Evolutionary conservation across 2,888 invertebrate species (phyloP).

Genomic region (Amorpha juglandis): DNA sequence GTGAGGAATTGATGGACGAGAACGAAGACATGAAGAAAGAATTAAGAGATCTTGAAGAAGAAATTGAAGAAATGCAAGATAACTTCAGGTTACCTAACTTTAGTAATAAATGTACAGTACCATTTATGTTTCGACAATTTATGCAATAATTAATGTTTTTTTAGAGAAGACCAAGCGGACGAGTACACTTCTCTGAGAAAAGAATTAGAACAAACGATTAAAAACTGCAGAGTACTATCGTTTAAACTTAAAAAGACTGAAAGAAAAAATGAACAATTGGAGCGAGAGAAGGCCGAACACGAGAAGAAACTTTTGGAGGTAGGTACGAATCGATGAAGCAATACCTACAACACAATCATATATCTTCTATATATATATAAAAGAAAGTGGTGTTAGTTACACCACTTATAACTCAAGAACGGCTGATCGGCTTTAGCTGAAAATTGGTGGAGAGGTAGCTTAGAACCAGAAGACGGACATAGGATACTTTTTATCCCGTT

Average conservation of each 20-base stretch:
- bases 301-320: conserved; percentile 87
- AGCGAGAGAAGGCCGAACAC: conserved; percentile 91
- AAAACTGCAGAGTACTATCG: conserved; percentile 98
- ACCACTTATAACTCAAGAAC: too few species aligned
- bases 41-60: conserved; percentile 95
- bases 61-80: conserved; percentile 99
- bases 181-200: conserved; percentile 97
- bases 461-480: too few species aligned
- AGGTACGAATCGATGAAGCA: conserved; percentile 27
- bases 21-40: conserved; percentile 98
- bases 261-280: conserved; percentile 92
- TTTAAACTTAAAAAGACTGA: conserved; percentile 99
- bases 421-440: too few species aligned
- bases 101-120: conserved; percentile 6
- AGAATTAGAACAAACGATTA: conserved; percentile 97
- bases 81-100: conserved; percentile 88
- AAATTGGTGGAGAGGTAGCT: too few species aligned
- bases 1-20: conserved; percentile 97
- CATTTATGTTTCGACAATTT: neutral
- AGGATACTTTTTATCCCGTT: too few species aligned
- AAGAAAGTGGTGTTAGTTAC: too few species aligned
- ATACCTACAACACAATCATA: neutral
- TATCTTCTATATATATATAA: too few species aligned
- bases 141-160: conserved; percentile 41
- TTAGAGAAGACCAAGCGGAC: conserved; percentile 97